Base-by-base conservation (phyloP, 64 coral and sea anemone genomes). In the Trachythela sp. region DNA sequence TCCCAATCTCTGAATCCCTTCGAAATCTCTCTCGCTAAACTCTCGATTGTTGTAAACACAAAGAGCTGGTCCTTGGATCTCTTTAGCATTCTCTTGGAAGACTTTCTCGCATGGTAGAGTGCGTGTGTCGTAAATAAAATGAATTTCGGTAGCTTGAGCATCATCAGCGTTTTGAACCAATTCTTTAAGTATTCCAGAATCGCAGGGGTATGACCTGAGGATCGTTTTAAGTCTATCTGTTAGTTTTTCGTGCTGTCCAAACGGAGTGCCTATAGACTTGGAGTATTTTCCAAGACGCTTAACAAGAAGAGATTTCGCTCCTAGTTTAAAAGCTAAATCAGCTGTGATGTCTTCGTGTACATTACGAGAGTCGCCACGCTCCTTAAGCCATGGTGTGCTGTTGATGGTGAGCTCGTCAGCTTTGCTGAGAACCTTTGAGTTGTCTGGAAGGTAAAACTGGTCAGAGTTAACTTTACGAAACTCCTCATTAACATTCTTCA, bases 111-210 rank as follows among this genome's bases (percentile, higher is more conserved):
- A 94, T 29, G 85, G 91, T 67, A 94, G 93, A 40, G 92, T 88
- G 35, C 95, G 93, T 18, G 90, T 91, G 45, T 97, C 95, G 80
- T 94, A 92, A 43, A 97, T 72, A 60, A 97, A 90, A 51, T 97
- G 95, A 70, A 97, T 48, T 48, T 94, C 90, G 41, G 93, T 94
- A 34, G 95, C 89, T 39, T 92, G n/a, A 52, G 95, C 93, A 67
- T 97, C 91, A 54, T 97, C 95, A 42, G 93, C 93, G 52, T 92
- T 97, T 84, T 97, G 95, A 30, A 94, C 59, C 2, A 97, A 85
- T 49, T 97, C 95, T 86, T 97, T 94, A 41, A 97, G 83, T 70
- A 97, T 94, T 49, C 95, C 95, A 22, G 54, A 77, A 39, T 92
- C 95, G 84, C 93, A 92, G 39, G 93, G 95, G 72, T 97, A 97